Conservation (phyloP, 2,113 vertebrate species). For the Pteropus alecto region DNA sequence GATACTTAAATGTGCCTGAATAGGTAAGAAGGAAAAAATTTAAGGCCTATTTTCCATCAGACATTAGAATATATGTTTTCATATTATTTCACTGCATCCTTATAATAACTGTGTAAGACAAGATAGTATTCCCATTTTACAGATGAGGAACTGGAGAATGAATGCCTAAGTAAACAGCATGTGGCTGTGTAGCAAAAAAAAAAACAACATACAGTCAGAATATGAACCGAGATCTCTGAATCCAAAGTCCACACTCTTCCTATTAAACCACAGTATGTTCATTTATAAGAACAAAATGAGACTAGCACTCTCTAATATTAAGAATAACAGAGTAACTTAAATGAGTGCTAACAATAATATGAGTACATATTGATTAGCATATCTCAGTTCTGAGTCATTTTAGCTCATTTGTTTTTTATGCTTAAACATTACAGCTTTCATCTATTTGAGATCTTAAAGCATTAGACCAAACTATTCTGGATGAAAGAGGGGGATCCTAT, state of each 20-base stretch:
- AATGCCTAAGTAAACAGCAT: background rate
- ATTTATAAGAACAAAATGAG: background rate
- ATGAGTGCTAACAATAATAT: background rate
- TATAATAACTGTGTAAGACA: background rate
- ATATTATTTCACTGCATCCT: background rate
- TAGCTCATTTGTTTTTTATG: background rate
- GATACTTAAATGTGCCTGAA: background rate
- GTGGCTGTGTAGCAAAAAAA: background rate
- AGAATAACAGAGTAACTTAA: background rate
- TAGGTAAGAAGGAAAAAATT: slow-evolving; percentile 3
- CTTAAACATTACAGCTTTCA: background rate
- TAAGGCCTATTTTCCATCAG: slow-evolving; percentile 24
- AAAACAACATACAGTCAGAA: background rate
- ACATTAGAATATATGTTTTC: background rate
- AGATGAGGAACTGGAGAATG: background rate
- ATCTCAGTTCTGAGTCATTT: slow-evolving; percentile 11
- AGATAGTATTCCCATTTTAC: background rate
- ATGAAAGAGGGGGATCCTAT: background rate
- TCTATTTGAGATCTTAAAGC: background rate
- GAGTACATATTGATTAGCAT: background rate
- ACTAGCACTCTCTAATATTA: background rate
- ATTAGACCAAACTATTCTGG: background rate
- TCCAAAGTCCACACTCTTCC: background rate
- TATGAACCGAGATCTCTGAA: background rate
- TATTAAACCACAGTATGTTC: background rate